These are phyloP conservation scores for Mesoclemmys tuberculata DNA, from an alignment of 2,113 vertebrate genomes.

Conservation along the genomic window DNA sequence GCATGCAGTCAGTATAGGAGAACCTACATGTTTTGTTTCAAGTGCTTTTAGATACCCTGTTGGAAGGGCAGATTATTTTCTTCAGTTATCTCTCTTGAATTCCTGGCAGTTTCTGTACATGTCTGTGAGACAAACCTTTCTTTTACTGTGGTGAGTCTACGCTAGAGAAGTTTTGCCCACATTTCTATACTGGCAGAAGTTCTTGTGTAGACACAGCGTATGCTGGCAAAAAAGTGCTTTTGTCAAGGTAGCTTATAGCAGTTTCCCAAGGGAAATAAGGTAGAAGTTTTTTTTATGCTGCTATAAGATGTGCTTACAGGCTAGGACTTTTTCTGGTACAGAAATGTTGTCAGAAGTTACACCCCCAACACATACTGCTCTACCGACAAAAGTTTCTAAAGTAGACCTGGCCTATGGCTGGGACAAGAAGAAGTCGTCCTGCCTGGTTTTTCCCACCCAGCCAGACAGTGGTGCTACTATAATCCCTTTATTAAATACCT, in stretches of 20 bases:
- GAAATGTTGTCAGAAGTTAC: background rate
- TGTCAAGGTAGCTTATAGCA: background rate
- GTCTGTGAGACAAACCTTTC: background rate
- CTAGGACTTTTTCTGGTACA: background rate
- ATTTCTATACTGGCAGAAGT: background rate
- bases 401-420: background rate
- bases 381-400: background rate
- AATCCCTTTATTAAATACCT: background rate
- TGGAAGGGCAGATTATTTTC: background rate
- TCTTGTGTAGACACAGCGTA: background rate
- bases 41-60: background rate
- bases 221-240: accelerated
- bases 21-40: background rate
- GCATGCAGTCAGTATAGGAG: background rate
- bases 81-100: background rate
- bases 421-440: background rate
- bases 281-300: background rate
- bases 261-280: background rate
- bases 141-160: background rate
- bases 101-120: background rate
- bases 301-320: background rate
- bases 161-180: background rate
- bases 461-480: accelerated
- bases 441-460: background rate
- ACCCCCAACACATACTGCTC: background rate